These are phyloP conservation scores for Gibbula magus DNA, from an alignment of 2,888 invertebrate genomes.

Conservation along the genomic window DNA sequence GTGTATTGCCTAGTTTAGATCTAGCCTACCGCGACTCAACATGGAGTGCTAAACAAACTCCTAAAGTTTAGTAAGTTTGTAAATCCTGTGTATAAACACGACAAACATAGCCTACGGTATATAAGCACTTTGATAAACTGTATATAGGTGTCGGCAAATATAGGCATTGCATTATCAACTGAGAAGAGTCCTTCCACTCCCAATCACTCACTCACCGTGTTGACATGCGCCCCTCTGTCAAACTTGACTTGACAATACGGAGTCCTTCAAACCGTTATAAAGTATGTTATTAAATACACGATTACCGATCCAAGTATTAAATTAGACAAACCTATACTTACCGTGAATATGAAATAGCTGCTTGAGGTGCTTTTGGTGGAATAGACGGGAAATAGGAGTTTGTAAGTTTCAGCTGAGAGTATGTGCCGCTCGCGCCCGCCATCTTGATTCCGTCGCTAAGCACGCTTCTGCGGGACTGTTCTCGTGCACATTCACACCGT, in stretches of 20 bases:
- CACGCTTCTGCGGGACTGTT: constrained; percentile 1
- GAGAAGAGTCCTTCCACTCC: no score
- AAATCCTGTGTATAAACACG: no score
- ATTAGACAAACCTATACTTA: constrained; percentile 28
- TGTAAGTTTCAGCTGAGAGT: constrained; percentile 46
- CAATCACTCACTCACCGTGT: not conserved
- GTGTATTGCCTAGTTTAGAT: no score
- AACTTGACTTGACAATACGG: not conserved
- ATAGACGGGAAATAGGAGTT: constrained; percentile 63
- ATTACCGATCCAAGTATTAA: not conserved
- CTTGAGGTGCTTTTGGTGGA: constrained; percentile 57
- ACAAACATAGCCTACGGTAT: no score
- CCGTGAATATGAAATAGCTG: constrained; percentile 61
- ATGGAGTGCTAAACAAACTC: not conserved
- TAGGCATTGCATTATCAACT: no score
- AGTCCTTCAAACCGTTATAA: not conserved
- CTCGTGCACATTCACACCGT: not conserved
- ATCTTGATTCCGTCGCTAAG: constrained; percentile 36
- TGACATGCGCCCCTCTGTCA: not conserved
- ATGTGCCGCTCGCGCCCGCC: constrained; percentile 54
- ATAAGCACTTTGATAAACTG: no score
- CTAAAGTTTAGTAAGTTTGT: no score
- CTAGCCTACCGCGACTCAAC: no score
- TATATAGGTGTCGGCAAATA: no score
- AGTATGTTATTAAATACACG: not conserved